Percentiles rank a stretch among this genome's conserved stretches.
Evolutionary conservation across 2,797 vertebrate genomes (phyloP).

Genomic region (Lates japonicus): DNA sequence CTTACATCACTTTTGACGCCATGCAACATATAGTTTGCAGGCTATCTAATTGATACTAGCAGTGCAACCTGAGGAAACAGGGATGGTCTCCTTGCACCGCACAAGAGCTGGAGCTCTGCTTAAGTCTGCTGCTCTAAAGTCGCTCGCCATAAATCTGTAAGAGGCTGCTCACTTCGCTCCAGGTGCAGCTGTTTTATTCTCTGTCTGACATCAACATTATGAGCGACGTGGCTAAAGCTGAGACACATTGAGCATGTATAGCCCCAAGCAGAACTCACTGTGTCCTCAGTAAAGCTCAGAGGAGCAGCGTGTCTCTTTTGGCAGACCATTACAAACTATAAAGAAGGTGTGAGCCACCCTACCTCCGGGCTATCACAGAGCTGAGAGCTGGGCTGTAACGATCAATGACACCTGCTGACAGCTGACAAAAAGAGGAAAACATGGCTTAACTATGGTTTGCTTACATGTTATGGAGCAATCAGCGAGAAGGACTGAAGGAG

Average conservation of each 20-base stretch:
- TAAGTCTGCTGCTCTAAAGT: neutral
- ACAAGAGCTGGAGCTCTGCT: neutral
- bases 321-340: slow-evolving; percentile 5
- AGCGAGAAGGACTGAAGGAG: neutral
- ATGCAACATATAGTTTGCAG: neutral
- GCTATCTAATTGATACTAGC: slow-evolving; percentile 19
- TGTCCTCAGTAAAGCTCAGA: neutral
- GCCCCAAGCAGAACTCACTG: neutral
- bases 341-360: neutral
- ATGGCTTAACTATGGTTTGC: neutral
- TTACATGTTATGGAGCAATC: neutral
- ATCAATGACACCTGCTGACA: slow-evolving; percentile 3
- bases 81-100: neutral
- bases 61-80: slow-evolving; percentile 6
- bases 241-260: neutral
- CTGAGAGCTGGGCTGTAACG: neutral
- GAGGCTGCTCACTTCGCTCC: slow-evolving; percentile 14
- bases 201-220: slow-evolving; percentile 15
- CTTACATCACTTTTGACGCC: neutral
- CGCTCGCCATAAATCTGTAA: neutral
- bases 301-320: neutral
- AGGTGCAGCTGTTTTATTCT: slow-evolving; percentile 1
- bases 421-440: slow-evolving; percentile 3
- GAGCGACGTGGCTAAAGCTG: neutral
- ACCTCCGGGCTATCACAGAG: neutral